These are phyloP conservation scores for Agrotis clavis DNA, from an alignment of 2,888 invertebrate species.

Conservation along the genomic window DNA sequence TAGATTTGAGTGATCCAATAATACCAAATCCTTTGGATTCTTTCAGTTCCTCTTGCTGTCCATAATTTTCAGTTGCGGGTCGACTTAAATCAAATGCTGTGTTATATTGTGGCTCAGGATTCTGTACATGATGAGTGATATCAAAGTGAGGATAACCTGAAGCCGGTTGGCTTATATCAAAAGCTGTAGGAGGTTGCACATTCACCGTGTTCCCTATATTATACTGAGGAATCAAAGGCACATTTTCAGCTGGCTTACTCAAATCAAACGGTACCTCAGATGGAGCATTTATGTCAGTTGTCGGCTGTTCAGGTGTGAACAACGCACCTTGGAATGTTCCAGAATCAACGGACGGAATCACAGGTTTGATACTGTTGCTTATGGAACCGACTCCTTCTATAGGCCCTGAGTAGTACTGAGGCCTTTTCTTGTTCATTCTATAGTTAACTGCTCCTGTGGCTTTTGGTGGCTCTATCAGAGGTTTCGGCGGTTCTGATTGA, in stretches of 20 bases:
- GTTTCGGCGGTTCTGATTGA: slow-evolving; percentile 70
- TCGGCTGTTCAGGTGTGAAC: slow-evolving; percentile 75
- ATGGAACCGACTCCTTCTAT: slow-evolving; percentile 85
- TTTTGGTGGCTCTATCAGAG: slow-evolving; percentile 82
- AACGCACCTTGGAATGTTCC: slow-evolving; percentile 77
- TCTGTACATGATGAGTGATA: slow-evolving; percentile 54
- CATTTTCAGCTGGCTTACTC: slow-evolving; percentile 57
- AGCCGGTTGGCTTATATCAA: slow-evolving; percentile 37
- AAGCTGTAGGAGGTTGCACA: slow-evolving; percentile 20
- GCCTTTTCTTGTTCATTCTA: slow-evolving; percentile 85
- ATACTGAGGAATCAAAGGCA: slow-evolving; percentile 56
- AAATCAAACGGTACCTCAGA: slow-evolving; percentile 68
- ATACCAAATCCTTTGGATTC: slow-evolving; percentile 83
- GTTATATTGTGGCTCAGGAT: slow-evolving; percentile 69
- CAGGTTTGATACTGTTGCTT: slow-evolving; percentile 83
- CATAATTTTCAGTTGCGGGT: slow-evolving; percentile 75
- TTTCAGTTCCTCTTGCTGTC: slow-evolving; percentile 75
- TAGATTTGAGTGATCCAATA: slow-evolving; percentile 88
- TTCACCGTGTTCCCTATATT: slow-evolving; percentile 52
- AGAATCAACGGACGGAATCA: slow-evolving; percentile 73
- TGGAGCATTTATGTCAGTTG: slow-evolving; percentile 42
- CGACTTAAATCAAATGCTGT: slow-evolving; percentile 85
- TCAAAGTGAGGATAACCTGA: slow-evolving; percentile 43
- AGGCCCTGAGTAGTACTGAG: slow-evolving; percentile 88
- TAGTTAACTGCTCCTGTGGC: slow-evolving; percentile 76